phyloP scores from a whole-genome alignment of 2,888 invertebrate genomes.

The Machimus rusticus region DNA sequence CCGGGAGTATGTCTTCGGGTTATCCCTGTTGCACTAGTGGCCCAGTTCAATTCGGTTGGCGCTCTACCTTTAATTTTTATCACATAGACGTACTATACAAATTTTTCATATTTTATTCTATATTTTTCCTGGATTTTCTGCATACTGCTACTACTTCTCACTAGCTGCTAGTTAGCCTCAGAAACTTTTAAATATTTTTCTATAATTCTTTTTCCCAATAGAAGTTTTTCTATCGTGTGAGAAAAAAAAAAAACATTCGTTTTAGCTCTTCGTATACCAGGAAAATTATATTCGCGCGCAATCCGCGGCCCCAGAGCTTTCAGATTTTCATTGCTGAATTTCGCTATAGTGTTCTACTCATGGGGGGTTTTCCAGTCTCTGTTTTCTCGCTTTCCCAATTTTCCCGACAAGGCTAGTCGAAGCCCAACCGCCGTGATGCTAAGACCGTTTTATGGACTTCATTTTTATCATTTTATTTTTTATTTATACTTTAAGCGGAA shows the following conservation, averaged over 20 bases:
- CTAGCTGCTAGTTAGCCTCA: not conserved
- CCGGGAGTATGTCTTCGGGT: constrained; percentile 17
- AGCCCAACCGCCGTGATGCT: constrained; percentile 37
- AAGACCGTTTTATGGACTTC: constrained; percentile 24
- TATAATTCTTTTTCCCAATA: not conserved
- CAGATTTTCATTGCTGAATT: constrained; percentile 32
- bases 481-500: constrained; percentile 32
- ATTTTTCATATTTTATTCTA: not conserved
- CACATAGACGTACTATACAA: not conserved
- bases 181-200: not conserved
- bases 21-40: constrained; percentile 39
- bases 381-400: constrained; percentile 20
- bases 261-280: not conserved
- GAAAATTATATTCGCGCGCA: constrained; percentile 33
- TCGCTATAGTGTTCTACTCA: constrained; percentile 21
- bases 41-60: constrained; percentile 3
- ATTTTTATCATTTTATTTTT: constrained; percentile 32
- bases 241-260: not conserved
- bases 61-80: constrained; percentile 16
- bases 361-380: constrained; percentile 28
- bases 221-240: not conserved
- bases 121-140: not conserved
- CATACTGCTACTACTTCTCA: not conserved
- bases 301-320: constrained; percentile 18
- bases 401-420: constrained; percentile 39